Evolutionary conservation across 2,888 invertebrate genomes (phyloP), one percentile per base, ranked within the genome.

Genomic region (Petrolisthes manimaculis): DNA sequence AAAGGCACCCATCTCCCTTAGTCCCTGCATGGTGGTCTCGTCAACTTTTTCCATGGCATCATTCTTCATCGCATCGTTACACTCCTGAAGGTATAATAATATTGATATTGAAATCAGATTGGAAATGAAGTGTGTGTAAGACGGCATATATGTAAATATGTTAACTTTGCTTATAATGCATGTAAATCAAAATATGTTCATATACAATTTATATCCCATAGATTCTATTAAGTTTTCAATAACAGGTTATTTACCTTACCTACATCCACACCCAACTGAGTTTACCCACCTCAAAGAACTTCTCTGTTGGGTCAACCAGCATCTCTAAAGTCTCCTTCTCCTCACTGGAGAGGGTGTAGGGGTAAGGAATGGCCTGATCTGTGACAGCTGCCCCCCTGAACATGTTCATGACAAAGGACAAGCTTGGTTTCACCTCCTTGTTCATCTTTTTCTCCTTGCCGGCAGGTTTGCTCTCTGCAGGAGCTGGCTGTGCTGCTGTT

Each of bases 1-100:
- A 94, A 99, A 99, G 0, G 96, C 97, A 77, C 99, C 99, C 91
- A 99, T 94, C 91, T 98, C 98, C 95, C 97, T 97, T 91, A 99
- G 94, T 1, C 96, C 96, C 88, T 95, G 94, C 92, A 97, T 93
- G 0, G 97, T 96, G 88, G 94, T 94, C 87, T 95, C 95, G 91
- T 97, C 97, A 79, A 98, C 95, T 91, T 94, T 93, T 89, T 96
- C 95, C 82, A 95, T 94, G 51, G 95, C 94, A 93, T 99, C 99
- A 93, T 98, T 99, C 93, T 95, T 96, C 4, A 95, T 95, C 0
- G 99, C 95, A 93, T 99, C 95, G 93, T 99, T 98, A 3, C 96
- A 95, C 93, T 98, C 96, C 96, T 96, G 92, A 75, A 93, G 89
- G 84, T 88, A 84, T 74, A 75, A 37, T 84, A 75, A 75, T 61